phyloP scores from a whole-genome alignment of 2,888 invertebrate species.

The Spilosoma lubricipeda region DNA sequence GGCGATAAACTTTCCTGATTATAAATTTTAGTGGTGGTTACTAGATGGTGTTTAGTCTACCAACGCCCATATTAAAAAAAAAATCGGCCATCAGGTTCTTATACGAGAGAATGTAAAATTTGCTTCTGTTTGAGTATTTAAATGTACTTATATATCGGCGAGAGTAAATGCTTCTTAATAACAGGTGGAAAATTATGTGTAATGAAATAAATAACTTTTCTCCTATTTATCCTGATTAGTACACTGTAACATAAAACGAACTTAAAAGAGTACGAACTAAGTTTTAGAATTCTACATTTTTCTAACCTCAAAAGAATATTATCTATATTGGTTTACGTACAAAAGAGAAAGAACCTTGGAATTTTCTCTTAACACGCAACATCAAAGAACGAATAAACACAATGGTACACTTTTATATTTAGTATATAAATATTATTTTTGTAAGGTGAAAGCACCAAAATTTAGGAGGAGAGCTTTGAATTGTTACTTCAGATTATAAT shows the following conservation, averaged over 20 bases:
- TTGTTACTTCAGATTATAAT: not conserved
- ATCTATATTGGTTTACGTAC: not conserved
- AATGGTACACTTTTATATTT: not conserved
- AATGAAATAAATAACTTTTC: not conserved
- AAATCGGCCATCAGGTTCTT: no score
- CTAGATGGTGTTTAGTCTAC: no score
- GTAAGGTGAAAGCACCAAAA: not conserved
- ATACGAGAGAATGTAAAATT: not conserved
- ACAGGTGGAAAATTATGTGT: not conserved
- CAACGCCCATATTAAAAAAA: no score
- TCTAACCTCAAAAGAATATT: not conserved
- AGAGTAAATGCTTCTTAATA: not conserved
- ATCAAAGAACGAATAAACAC: not conserved
- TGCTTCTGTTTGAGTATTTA: not conserved
- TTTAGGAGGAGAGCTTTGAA: not conserved
- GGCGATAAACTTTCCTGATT: no score
- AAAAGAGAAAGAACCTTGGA: not conserved
- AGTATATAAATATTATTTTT: not conserved
- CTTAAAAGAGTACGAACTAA: not conserved
- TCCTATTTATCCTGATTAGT: not conserved
- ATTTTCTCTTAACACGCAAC: conserved; percentile 1
- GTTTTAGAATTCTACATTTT: not conserved
- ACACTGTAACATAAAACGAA: not conserved
- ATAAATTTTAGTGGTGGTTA: no score
- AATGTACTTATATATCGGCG: not conserved